Evolutionary conservation across 1,140 invertebrate species (phyloP).

Genomic region (Pemphigus obesinymphae): DNA sequence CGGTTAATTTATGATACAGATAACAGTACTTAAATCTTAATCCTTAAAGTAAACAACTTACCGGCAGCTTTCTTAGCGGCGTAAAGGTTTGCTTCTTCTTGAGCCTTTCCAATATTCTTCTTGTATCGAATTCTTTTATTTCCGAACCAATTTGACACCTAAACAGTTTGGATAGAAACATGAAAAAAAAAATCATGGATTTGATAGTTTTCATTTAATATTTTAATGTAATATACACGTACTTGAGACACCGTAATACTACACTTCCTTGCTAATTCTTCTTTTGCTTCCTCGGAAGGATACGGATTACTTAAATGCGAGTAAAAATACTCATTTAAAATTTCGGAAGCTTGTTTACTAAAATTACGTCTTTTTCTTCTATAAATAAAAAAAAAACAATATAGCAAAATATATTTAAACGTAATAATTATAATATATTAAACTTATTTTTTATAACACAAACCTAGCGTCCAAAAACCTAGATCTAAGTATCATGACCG

Average conservation of each 20-base stretch:
- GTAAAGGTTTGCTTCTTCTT: slow-evolving; percentile 99
- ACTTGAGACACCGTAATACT: slow-evolving; percentile 96
- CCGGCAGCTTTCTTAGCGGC: slow-evolving; percentile 97
- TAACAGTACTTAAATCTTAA: too few relatives aligned
- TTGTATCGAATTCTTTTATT: slow-evolving; percentile 99
- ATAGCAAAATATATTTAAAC: not conserved
- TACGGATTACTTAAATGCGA: slow-evolving; percentile 99
- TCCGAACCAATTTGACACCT: slow-evolving; percentile 99
- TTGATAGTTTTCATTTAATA: too few relatives aligned
- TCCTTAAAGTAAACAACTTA: too few relatives aligned
- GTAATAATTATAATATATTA: not conserved
- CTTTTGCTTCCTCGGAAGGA: slow-evolving; percentile 99
- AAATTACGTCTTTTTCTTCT: slow-evolving; percentile 98
- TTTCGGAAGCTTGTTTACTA: slow-evolving; percentile 99
- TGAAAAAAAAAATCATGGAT: too few relatives aligned
- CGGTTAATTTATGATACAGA: too few relatives aligned
- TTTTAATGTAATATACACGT: slow-evolving; percentile 47
- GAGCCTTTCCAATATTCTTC: slow-evolving; percentile 99
- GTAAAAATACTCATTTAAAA: slow-evolving; percentile 99
- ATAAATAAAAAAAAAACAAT: slow-evolving; percentile 45
- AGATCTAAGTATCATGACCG: slow-evolving; percentile 97
- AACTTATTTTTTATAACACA: not conserved
- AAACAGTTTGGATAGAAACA: not conserved
- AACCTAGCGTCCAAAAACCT: slow-evolving; percentile 90
- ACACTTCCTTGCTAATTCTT: slow-evolving; percentile 98